These are phyloP conservation scores for Gallinago nigripennis DNA, from an alignment of 2,797 vertebrate species.

Conservation along the genomic window DNA sequence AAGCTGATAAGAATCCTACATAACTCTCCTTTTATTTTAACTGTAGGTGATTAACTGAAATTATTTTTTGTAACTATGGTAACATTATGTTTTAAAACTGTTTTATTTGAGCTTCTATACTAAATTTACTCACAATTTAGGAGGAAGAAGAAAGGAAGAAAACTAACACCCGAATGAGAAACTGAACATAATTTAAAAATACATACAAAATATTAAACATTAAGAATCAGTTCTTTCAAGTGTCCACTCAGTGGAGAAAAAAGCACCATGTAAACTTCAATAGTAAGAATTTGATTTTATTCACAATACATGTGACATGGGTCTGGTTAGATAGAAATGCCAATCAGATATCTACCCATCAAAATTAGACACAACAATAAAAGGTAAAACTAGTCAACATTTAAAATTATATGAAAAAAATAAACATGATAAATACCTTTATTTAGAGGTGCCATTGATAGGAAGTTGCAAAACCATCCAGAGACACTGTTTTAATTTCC, in stretches of 20 bases:
- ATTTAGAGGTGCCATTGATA: background rate
- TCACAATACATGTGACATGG: background rate
- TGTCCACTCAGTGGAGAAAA: background rate
- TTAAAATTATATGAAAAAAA: background rate
- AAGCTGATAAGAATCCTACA: background rate
- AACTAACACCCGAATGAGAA: background rate
- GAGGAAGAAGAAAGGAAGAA: background rate
- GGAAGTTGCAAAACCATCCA: background rate
- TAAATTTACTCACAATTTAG: background rate
- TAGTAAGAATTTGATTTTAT: background rate
- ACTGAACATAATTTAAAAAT: background rate
- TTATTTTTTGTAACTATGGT: constrained; percentile 14
- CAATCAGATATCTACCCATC: background rate
- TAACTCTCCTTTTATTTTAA: constrained; percentile 13
- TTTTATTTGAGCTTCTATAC: background rate
- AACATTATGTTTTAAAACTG: background rate
- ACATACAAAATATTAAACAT: background rate
- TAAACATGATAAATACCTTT: background rate
- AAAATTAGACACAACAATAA: background rate
- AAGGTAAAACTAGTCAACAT: background rate
- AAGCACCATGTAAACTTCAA: background rate
- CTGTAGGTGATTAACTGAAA: background rate
- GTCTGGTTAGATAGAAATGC: background rate
- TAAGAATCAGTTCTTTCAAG: background rate
- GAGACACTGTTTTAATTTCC: background rate